Conservation (phyloP, 92 coral and sea anemone genomes). For the Pocillopora grandis region DNA sequence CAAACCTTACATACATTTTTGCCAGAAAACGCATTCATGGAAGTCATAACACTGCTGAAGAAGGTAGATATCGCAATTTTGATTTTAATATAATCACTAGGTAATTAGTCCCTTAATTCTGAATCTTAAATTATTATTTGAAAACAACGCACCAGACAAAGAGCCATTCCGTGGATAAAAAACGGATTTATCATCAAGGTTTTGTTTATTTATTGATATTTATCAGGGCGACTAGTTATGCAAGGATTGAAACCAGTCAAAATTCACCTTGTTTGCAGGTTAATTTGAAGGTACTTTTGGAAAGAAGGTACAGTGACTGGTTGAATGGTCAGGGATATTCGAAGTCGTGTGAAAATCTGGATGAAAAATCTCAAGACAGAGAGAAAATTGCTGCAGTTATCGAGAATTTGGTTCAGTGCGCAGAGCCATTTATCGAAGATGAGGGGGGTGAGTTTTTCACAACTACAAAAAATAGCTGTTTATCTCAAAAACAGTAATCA, state of each 20-base stretch:
- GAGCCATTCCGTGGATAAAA: too few relatives aligned
- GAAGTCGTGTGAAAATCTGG: constrained; percentile 8
- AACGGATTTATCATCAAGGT: too few relatives aligned
- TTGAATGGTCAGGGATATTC: not conserved
- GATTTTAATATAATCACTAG: not conserved
- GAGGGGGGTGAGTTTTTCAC: constrained; percentile 1
- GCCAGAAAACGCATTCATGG: constrained; percentile 1
- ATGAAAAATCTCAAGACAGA: not conserved
- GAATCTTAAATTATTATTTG: not conserved
- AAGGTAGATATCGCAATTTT: not conserved
- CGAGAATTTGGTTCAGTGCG: constrained; percentile 29
- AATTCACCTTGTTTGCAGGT: not conserved
- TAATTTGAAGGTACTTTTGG: constrained; percentile 1
- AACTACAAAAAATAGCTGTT: not conserved
- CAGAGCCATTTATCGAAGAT: constrained; percentile 11
- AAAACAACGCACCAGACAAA: too few relatives aligned
- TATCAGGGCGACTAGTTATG: too few relatives aligned
- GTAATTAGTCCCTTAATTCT: not conserved
- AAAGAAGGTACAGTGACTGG: constrained; percentile 30
- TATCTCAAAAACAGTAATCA: too few relatives aligned
- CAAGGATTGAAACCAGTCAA: too few relatives aligned
- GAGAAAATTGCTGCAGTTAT: constrained; percentile 21
- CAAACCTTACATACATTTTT: constrained; percentile 15
- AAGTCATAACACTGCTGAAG: constrained; percentile 7
- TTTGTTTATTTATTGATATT: too few relatives aligned